These are phyloP conservation scores for Cebuella pygmaea DNA, from an alignment of 2,797 vertebrate genomes.

Conservation along the genomic window DNA sequence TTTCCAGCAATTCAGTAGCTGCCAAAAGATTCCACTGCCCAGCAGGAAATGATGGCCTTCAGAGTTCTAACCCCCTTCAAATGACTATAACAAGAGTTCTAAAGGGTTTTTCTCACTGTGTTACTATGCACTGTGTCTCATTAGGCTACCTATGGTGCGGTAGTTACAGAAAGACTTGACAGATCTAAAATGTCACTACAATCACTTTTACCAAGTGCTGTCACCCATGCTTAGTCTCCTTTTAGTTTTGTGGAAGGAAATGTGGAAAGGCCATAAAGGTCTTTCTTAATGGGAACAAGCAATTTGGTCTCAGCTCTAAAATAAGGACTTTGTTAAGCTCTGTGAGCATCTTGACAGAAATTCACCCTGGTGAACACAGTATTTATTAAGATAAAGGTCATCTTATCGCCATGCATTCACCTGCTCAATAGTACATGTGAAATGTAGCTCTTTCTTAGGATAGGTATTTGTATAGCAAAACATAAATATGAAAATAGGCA, in stretches of 20 bases:
- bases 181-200: slow-evolving; percentile 72
- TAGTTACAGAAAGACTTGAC: slow-evolving; percentile 45
- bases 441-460: neutral
- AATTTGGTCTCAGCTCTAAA: slow-evolving; percentile 71
- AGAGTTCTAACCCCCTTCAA: slow-evolving; percentile 41
- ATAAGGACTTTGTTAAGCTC: slow-evolving; percentile 52
- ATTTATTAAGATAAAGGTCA: slow-evolving; percentile 76
- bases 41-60: slow-evolving; percentile 69
- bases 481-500: neutral
- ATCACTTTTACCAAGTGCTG: slow-evolving; percentile 61
- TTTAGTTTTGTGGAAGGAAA: slow-evolving; percentile 72
- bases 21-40: slow-evolving; percentile 44
- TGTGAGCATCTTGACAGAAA: slow-evolving; percentile 62
- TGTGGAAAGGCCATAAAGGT: slow-evolving; percentile 53
- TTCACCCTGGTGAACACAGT: slow-evolving; percentile 23
- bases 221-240: slow-evolving; percentile 43
- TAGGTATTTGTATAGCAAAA: neutral
- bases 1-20: slow-evolving; percentile 53
- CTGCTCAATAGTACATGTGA: neutral
- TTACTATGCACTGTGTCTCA: slow-evolving; percentile 48
- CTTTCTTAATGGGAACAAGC: slow-evolving; percentile 60
- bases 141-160: neutral
- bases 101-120: slow-evolving; percentile 56
- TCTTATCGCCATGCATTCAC: neutral
- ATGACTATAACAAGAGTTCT: slow-evolving; percentile 60